Conservation (phyloP, 2,113 vertebrate genomes). For the Hippocampus mohnikei region DNA sequence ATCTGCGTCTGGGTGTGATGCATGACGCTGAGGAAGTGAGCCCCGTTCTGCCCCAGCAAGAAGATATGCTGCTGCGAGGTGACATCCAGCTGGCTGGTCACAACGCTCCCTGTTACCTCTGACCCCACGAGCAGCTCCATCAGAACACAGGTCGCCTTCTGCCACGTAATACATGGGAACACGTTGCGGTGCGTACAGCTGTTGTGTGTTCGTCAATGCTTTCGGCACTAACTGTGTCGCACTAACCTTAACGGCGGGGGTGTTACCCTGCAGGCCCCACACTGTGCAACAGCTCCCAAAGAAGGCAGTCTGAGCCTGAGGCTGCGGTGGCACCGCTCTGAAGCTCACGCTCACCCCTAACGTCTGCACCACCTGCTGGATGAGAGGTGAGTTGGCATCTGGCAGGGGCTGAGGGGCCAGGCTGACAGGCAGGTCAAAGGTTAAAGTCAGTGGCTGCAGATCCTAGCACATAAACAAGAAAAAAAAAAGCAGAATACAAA, state of each 20-base stretch:
- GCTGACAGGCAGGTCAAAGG: conserved; percentile 74
- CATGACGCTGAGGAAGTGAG: conserved; percentile 75
- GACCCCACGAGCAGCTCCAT: conserved; percentile 74
- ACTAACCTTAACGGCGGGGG: conserved; percentile 68
- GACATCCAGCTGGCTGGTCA: conserved; percentile 76
- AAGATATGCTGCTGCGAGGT: conserved; percentile 79
- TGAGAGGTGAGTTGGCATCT: conserved; percentile 70
- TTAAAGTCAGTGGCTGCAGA: conserved; percentile 73
- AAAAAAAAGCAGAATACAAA: neutral
- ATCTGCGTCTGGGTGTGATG: conserved; percentile 80
- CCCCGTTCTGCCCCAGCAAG: conserved; percentile 74
- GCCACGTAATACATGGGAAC: neutral
- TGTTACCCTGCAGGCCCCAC: conserved; percentile 72
- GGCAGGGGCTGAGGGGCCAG: conserved; percentile 65
- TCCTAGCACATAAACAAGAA: conserved; percentile 50
- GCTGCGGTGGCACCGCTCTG: conserved; percentile 64
- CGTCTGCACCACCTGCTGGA: conserved; percentile 74
- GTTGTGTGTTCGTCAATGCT: neutral
- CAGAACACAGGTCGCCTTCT: conserved; percentile 74
- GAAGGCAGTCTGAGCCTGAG: conserved; percentile 64
- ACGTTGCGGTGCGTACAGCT: neutral
- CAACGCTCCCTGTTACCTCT: conserved; percentile 50
- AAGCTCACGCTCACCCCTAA: conserved; percentile 74
- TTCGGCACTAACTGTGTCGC: neutral
- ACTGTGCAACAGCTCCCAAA: conserved; percentile 71